A percentile compares a stretch with the other conserved stretches of the same genome.
phyloP scores from a whole-genome alignment of 2,888 invertebrate species.

The Platyscelio sp. region DNA sequence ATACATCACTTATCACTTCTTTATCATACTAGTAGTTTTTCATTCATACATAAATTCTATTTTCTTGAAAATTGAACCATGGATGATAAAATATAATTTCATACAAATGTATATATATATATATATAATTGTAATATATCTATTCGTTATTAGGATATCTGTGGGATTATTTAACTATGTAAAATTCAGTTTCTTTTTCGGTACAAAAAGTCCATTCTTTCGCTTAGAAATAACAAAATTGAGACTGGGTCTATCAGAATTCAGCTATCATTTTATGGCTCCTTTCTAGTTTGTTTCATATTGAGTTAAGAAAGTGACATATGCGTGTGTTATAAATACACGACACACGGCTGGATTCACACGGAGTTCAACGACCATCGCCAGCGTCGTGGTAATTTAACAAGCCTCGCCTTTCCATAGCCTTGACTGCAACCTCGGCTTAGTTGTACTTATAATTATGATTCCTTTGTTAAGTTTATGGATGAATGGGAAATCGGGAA shows the following conservation, averaged over 20 bases:
- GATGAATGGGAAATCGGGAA: slow-evolving; percentile 52
- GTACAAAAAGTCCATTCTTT: slow-evolving; percentile 22
- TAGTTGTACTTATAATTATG: slow-evolving; percentile 52
- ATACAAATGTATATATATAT: no score
- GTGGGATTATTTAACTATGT: slow-evolving; percentile 5
- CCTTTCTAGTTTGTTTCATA: slow-evolving; percentile 32
- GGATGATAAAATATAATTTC: no score
- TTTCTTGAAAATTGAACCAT: no score
- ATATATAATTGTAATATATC: no score
- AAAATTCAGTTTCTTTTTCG: slow-evolving; percentile 10
- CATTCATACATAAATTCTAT: no score
- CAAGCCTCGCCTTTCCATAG: slow-evolving; percentile 77
- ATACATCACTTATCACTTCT: no score
- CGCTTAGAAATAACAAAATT: slow-evolving; percentile 26
- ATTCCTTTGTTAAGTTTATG: slow-evolving; percentile 56
- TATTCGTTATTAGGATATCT: no score
- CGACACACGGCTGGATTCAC: slow-evolving; percentile 56
- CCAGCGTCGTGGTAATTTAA: slow-evolving; percentile 64
- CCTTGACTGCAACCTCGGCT: slow-evolving; percentile 80
- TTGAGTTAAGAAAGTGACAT: slow-evolving; percentile 31
- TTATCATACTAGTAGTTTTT: no score
- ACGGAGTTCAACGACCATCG: slow-evolving; percentile 69
- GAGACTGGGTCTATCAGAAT: slow-evolving; percentile 29
- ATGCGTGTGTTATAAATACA: slow-evolving; percentile 13
- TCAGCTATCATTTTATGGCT: slow-evolving; percentile 9